phyloP scores from a whole-genome alignment of 2,797 vertebrate species.

The Pipistrellus pygmaeus region DNA sequence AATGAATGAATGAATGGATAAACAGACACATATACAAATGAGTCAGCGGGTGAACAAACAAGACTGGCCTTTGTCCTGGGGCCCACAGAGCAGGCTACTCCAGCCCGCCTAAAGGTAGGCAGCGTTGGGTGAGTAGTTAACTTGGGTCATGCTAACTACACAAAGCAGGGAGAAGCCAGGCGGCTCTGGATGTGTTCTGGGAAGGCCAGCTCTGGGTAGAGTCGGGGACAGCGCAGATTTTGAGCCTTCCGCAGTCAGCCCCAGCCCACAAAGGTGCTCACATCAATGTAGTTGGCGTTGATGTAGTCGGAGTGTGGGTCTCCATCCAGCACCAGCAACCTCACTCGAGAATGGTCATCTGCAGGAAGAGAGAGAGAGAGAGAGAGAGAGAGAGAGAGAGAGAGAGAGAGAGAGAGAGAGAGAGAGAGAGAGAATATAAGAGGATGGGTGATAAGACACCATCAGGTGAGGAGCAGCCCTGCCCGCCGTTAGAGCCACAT shows the following conservation, averaged over 20 bases:
- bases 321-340: slow-evolving; percentile 95
- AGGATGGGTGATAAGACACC: slow-evolving; percentile 70
- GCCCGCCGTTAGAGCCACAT: background rate
- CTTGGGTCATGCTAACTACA: background rate
- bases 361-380: slow-evolving; percentile 79
- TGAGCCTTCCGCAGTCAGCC: background rate
- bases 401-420: background rate
- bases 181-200: background rate
- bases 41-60: background rate
- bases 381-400: background rate
- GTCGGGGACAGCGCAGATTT: background rate
- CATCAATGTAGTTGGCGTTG: slow-evolving; percentile 98
- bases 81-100: background rate
- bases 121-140: background rate
- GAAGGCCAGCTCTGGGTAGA: background rate
- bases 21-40: background rate
- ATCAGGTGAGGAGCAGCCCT: background rate
- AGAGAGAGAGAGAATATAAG: slow-evolving; percentile 8
- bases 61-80: background rate
- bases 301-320: slow-evolving; percentile 99
- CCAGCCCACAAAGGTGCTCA: slow-evolving; percentile 86
- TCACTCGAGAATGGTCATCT: slow-evolving; percentile 98
- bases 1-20: slow-evolving; percentile 8
- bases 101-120: background rate
- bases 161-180: background rate